These are phyloP conservation scores for Eupithecia tripunctaria DNA, from an alignment of 2,888 invertebrate genomes.

Conservation along the genomic window DNA sequence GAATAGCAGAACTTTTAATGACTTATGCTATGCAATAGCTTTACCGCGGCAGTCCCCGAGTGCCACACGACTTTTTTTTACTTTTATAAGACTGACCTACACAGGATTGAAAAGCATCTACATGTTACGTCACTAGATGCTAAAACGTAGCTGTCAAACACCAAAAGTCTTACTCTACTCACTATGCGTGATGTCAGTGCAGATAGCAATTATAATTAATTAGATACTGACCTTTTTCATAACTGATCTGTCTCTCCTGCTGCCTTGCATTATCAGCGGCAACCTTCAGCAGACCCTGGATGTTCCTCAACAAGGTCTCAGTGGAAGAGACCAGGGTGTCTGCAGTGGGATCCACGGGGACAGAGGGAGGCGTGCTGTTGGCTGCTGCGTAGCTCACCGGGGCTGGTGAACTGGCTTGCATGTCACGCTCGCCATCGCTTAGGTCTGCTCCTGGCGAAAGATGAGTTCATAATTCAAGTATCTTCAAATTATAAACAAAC, in stretches of 20 bases:
- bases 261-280: conserved; percentile 99
- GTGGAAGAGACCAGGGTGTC: conserved; percentile 90
- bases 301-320: conserved; percentile 96
- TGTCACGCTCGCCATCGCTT: conserved; percentile 90
- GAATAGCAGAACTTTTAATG: no score
- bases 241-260: conserved; percentile 97
- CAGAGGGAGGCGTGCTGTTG: conserved; percentile 82
- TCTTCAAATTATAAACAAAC: background rate
- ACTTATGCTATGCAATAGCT: no score
- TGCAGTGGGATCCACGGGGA: conserved; percentile 76
- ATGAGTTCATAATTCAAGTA: background rate
- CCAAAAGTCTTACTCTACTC: background rate
- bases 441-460: conserved; percentile 84
- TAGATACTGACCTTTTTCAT: conserved; percentile 93
- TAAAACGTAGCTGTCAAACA: background rate
- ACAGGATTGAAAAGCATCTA: background rate
- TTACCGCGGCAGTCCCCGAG: no score
- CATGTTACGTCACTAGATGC: background rate
- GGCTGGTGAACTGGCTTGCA: conserved; percentile 86
- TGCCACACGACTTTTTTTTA: background rate
- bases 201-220: background rate
- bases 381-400: conserved; percentile 93
- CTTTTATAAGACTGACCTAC: background rate
- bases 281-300: conserved; percentile 97
- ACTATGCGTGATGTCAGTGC: background rate